Evolutionary conservation across 2,113 vertebrate species (phyloP).

Genomic region (Cyanoramphus novaezelandiae): DNA sequence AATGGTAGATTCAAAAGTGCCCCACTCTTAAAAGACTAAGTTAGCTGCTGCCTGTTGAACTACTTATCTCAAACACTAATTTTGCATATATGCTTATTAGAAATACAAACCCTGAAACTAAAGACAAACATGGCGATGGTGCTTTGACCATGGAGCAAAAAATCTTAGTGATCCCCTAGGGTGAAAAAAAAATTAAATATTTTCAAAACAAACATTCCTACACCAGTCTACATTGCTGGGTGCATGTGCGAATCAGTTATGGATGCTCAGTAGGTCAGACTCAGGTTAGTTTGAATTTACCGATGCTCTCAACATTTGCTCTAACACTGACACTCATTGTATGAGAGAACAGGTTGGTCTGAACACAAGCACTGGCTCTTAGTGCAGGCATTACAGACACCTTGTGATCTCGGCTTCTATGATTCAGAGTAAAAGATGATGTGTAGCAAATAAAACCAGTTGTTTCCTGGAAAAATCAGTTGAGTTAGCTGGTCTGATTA

Average conservation of each 20-base stretch:
- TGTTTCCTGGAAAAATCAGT: background rate
- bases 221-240: accelerated
- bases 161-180: background rate
- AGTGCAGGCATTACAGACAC: background rate
- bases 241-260: background rate
- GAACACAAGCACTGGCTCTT: background rate
- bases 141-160: background rate
- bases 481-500: background rate
- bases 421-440: background rate
- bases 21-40: background rate
- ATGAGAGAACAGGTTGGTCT: background rate
- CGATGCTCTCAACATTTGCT: background rate
- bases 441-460: background rate
- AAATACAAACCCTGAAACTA: background rate
- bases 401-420: background rate
- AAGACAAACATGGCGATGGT: background rate
- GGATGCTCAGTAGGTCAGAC: background rate
- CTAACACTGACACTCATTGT: background rate
- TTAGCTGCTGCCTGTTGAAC: background rate
- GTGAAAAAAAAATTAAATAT: background rate
- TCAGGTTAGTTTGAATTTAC: background rate
- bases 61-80: background rate
- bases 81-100: accelerated
- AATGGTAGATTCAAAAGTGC: background rate
- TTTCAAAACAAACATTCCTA: background rate